Percentiles rank a stretch among this genome's conserved stretches.
Evolutionary conservation across 2,797 vertebrate genomes (phyloP).

Genomic region (Anguilla obscura): DNA sequence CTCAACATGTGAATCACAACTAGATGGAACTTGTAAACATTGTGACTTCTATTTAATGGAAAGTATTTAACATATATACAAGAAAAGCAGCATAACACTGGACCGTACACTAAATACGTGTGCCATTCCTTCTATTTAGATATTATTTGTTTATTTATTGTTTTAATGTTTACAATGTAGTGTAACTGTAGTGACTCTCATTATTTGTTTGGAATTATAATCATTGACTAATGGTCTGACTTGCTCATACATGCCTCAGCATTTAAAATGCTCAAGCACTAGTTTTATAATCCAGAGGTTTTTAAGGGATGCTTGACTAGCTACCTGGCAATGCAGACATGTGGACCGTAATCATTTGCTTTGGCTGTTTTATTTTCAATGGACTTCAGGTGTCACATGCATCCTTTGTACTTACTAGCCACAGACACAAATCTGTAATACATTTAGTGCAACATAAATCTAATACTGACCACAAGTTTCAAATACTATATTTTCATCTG

Average conservation of each 20-base stretch:
- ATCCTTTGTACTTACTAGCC: background rate
- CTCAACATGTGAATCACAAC: constrained; percentile 36
- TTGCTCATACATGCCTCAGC: background rate
- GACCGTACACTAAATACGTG: constrained; percentile 54
- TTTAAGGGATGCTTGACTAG: constrained; percentile 25
- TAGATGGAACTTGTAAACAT: constrained; percentile 74
- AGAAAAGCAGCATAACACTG: constrained; percentile 70
- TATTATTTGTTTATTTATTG: constrained; percentile 19
- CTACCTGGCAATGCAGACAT: background rate
- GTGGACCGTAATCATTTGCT: background rate
- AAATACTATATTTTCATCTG: constrained; percentile 7
- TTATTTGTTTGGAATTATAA: background rate
- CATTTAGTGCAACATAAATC: constrained; percentile 22
- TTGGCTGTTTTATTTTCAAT: background rate
- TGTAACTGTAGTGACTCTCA: background rate
- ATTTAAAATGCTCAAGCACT: constrained; percentile 27
- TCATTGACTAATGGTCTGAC: background rate
- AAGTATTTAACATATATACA: constrained; percentile 46
- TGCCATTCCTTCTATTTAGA: constrained; percentile 46
- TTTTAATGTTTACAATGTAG: background rate
- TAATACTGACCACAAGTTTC: constrained; percentile 30
- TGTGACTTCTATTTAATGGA: constrained; percentile 67
- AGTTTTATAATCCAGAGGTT: constrained; percentile 39
- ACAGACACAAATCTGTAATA: constrained; percentile 5
- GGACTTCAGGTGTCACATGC: background rate